phyloP scores from a whole-genome alignment of 2,113 vertebrate genomes.

The Noturus placidus region DNA sequence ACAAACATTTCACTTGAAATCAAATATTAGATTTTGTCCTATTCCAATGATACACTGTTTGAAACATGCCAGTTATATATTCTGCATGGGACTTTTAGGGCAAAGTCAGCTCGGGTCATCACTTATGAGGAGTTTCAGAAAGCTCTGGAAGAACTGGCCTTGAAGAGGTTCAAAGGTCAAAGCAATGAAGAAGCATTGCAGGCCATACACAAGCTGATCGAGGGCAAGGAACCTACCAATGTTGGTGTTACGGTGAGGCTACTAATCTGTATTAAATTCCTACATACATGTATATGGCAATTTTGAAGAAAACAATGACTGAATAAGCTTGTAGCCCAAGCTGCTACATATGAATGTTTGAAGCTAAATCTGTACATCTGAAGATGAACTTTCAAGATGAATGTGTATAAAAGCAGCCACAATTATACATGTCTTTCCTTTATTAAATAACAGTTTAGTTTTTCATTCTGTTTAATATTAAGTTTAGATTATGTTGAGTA shows the following conservation, averaged over 20 bases:
- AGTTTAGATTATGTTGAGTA: neutral
- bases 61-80: neutral
- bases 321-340: neutral
- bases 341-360: neutral
- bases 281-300: neutral
- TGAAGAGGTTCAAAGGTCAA: slow-evolving; percentile 89
- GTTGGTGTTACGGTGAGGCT: slow-evolving; percentile 85
- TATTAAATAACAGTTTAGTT: neutral
- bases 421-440: neutral
- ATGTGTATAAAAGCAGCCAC: neutral
- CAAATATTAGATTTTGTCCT: neutral
- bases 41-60: neutral
- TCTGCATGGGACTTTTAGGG: slow-evolving; percentile 65
- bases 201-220: slow-evolving; percentile 83
- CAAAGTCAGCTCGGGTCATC: slow-evolving; percentile 87
- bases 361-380: neutral
- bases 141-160: slow-evolving; percentile 85
- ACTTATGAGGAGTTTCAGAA: slow-evolving; percentile 88
- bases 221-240: slow-evolving; percentile 84
- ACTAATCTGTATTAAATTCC: neutral
- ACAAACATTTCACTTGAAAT: neutral
- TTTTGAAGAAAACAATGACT: neutral
- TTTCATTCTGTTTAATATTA: neutral
- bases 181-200: slow-evolving; percentile 83
- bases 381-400: neutral